These are phyloP conservation scores for Clupea harengus DNA, from an alignment of 2,113 vertebrate species.

Conservation along the genomic window DNA sequence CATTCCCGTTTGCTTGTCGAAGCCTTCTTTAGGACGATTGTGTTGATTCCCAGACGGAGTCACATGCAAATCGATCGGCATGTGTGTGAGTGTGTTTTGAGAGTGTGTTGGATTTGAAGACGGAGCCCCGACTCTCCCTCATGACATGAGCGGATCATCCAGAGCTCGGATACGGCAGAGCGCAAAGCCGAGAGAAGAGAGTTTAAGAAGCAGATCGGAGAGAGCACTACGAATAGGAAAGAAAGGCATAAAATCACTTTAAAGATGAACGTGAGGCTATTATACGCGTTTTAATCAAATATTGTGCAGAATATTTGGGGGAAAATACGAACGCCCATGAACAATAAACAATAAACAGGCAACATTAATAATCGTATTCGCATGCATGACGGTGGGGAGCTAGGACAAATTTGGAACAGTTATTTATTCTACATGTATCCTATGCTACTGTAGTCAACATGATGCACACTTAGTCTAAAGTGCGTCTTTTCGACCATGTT, in stretches of 20 bases:
- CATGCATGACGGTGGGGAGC: neutral
- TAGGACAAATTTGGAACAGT: slow-evolving; percentile 18
- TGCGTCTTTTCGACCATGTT: slow-evolving; percentile 1
- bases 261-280: neutral
- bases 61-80: slow-evolving; percentile 76
- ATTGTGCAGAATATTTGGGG: neutral
- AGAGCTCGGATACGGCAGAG: slow-evolving; percentile 59
- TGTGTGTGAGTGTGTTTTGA: slow-evolving; percentile 43
- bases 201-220: slow-evolving; percentile 49
- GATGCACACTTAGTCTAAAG: neutral
- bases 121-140: slow-evolving; percentile 71
- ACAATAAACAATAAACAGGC: neutral
- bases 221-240: slow-evolving; percentile 30
- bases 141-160: slow-evolving; percentile 67
- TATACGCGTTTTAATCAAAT: slow-evolving; percentile 10
- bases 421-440: neutral
- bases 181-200: slow-evolving; percentile 44
- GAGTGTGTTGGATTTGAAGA: slow-evolving; percentile 65
- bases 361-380: slow-evolving; percentile 1
- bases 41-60: slow-evolving; percentile 71
- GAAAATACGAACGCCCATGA: neutral
- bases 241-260: neutral
- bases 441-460: neutral
- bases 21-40: slow-evolving; percentile 69
- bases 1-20: slow-evolving; percentile 59